Evolutionary conservation across 2,113 vertebrate genomes (phyloP).

Genomic region (Ascaphus truei): DNA sequence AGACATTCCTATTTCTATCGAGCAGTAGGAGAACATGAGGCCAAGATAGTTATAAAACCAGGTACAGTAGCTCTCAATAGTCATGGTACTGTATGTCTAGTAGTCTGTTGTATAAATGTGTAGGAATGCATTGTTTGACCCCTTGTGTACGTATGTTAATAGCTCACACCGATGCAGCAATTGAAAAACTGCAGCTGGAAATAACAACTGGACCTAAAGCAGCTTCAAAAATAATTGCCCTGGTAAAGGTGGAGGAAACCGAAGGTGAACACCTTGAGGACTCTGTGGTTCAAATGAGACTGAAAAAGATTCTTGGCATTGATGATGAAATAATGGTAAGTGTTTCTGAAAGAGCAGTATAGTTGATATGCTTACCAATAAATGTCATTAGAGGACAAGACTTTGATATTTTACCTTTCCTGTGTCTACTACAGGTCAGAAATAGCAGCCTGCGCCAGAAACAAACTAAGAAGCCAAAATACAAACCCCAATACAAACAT

Average conservation of each 20-base stretch:
- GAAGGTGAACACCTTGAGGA: slow-evolving; percentile 41
- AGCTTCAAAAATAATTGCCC: slow-evolving; percentile 59
- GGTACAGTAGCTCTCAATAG: slow-evolving; percentile 49
- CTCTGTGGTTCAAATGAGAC: slow-evolving; percentile 53
- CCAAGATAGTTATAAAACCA: slow-evolving; percentile 50
- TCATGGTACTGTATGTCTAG: not conserved
- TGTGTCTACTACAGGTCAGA: not conserved
- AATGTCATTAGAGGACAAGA: too few species aligned
- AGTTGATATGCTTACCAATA: not conserved
- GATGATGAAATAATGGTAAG: slow-evolving; percentile 45
- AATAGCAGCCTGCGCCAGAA: not conserved
- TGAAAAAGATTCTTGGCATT: slow-evolving; percentile 61
- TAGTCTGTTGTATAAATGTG: not conserved
- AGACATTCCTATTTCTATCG: slow-evolving; percentile 53
- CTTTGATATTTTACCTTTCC: not conserved
- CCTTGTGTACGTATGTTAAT: not conserved
- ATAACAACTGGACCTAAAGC: slow-evolving; percentile 63
- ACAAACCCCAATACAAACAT: not conserved
- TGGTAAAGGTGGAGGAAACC: slow-evolving; percentile 37
- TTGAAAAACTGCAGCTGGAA: slow-evolving; percentile 71
- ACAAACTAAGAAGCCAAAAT: not conserved
- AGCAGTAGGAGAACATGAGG: slow-evolving; percentile 57
- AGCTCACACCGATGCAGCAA: slow-evolving; percentile 48
- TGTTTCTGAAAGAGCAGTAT: not conserved
- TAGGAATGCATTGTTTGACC: slow-evolving; percentile 4